Evolutionary conservation across 1,140 invertebrate genomes (phyloP), one percentile per base, ranked within the genome.

Genomic region (Bicyclus anynana): DNA sequence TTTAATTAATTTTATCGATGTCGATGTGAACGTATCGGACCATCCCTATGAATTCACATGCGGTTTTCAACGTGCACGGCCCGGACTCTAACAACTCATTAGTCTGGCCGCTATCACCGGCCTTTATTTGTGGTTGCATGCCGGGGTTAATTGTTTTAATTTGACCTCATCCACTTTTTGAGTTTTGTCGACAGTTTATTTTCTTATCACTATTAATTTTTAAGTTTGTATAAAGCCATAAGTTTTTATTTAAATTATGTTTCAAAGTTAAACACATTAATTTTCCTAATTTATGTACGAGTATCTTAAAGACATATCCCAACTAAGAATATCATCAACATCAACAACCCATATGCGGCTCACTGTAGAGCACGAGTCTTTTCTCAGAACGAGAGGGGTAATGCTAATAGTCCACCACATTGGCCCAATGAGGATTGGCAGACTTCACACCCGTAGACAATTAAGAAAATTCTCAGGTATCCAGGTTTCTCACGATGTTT

Each of bases 71-170:
- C 65, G 67, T 59, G 59, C 71, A 72, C 63, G 50, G 67, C 27
- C 53, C 65, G 62, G 14, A 69, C 57, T 61, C 72, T 81, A 77
- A 77, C 74, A 81, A 81, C 73, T 85, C 82, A 85, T 85, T 85
- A 85, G 80, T 65, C 65, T 51, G 56, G 52, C 40, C 53, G 46
- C 55, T 62, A 65, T 63, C 65, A 62, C 51, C 61, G 65, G 53
- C 62, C 66, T 77, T 73, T 80, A 81, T 80, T 80, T 74, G 59
- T 67, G 71, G 72, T 66, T 48, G 59, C 62, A 58, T 53, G 23
- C 50, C n/a, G 23, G 54, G 67, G 74, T 72, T 83, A 79, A 80
- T 80, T 83, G 74, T 80, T 72, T 71, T 76, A 75, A 77, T 74
- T 66, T 72, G 67, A 77, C 70, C 72, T 63, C 50, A 17, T 40